Base-by-base conservation (phyloP, 2,888 invertebrate species). In the Hydriomena furcata region DNA sequence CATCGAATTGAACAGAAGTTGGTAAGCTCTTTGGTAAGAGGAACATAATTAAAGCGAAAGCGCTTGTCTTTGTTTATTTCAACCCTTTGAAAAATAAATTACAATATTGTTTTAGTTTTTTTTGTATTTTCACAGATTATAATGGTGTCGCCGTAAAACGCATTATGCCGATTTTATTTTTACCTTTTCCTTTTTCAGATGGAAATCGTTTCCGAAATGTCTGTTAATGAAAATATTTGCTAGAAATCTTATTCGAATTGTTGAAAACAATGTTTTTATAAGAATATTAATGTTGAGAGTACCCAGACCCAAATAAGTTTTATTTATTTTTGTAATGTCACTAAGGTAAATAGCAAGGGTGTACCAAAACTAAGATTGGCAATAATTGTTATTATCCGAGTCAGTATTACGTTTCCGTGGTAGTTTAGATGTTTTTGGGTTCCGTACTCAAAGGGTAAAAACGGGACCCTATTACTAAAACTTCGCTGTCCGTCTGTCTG, bases 131-230 rank as follows among this genome's bases (percentile, higher is more conserved):
- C 47, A 32, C 34, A 47, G 47, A 54, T 56, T 62, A 53, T 52
- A 35, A 51, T 41, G 27, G 36, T 52, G 60, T 58, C 54, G 31
- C 50, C 58, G 28, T 41, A 43, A 54, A 63, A 64, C 61, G 56
- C 60, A 60, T 60, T 57, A 51, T 58, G 44, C 52, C 52, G 45
- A 50, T 57, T 60, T 59, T 17, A 51, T 48, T 66, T 68, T 64
- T 60, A 62, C 63, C 50, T 58, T 42, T 55, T 48, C 25, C 52
- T 55, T 49, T 57, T 49, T 55, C 46, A 44, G 47, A 48, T 17
- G 38, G 54, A 56, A 64, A 64, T 63, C 54, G 51, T 55, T 45
- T 40, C 49, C 35, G 31, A 32, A 45, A 53, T 59, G 42, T 54
- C 40, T 57, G 7, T 7, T 7, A 28, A 40, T 20, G 47, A 44